Evolutionary conservation across 2,113 vertebrate genomes (phyloP).

Genomic region (Caretta caretta): DNA sequence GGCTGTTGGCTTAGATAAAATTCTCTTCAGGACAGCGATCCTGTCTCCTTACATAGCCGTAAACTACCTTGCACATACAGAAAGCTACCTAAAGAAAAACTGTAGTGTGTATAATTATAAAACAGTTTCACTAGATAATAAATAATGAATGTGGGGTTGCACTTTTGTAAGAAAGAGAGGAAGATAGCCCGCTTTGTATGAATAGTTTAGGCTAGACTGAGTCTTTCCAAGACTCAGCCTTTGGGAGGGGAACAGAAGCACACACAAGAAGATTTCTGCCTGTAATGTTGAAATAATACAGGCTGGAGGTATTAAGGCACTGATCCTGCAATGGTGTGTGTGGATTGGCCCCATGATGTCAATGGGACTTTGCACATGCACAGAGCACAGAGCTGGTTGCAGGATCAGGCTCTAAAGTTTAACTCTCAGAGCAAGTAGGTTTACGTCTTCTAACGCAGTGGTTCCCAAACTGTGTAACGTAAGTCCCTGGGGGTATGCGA

Average conservation of each 20-base stretch:
- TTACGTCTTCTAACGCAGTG: background rate
- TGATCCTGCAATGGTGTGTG: slow-evolving; percentile 55
- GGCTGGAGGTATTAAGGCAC: slow-evolving; percentile 46
- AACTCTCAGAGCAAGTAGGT: slow-evolving; percentile 74
- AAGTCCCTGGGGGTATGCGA: background rate
- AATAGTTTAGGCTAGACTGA: background rate
- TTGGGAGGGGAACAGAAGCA: background rate
- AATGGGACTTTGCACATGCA: slow-evolving; percentile 58
- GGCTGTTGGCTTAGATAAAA: background rate
- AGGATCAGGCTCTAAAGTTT: slow-evolving; percentile 71
- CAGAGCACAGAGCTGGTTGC: slow-evolving; percentile 67
- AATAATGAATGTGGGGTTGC: background rate
- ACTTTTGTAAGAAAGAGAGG: background rate
- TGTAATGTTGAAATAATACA: slow-evolving; percentile 19
- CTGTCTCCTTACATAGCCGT: background rate
- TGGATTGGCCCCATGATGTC: slow-evolving; percentile 66
- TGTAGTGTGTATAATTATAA: background rate
- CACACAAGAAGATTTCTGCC: slow-evolving; percentile 10
- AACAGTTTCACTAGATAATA: background rate
- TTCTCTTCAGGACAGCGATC: background rate
- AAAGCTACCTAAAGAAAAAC: background rate
- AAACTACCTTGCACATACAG: background rate
- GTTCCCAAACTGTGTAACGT: background rate
- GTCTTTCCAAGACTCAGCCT: background rate
- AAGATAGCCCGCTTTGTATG: background rate